Percentiles rank a stretch among this genome's conserved stretches.
Conservation (phyloP, 2,888 invertebrate genomes). For the Dynastes tityus region DNA sequence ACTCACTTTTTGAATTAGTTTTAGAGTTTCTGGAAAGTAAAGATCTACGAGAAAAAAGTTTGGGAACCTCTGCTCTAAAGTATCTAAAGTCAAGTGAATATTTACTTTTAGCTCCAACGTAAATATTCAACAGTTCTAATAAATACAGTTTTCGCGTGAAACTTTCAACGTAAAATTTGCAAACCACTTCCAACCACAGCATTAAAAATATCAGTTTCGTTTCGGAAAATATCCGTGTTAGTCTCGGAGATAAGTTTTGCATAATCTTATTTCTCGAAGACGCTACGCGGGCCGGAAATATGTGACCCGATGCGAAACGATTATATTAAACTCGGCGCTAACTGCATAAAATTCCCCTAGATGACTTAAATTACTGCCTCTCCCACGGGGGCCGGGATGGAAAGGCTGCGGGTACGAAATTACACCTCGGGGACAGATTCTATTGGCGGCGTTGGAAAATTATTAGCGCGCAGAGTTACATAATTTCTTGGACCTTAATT, state of each 20-base stretch:
- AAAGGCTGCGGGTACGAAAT: not conserved
- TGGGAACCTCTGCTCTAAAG: not conserved
- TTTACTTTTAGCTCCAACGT: not conserved
- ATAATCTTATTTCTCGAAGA: constrained; percentile 19
- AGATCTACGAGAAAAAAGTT: too few species aligned
- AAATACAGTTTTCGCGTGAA: not conserved
- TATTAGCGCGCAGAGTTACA: constrained; percentile 18
- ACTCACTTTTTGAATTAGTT: too few species aligned
- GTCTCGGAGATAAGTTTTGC: constrained; percentile 3
- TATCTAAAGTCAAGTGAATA: not conserved
- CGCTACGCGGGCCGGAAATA: constrained; percentile 10
- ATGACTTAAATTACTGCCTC: constrained; percentile 48
- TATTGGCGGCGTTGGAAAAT: constrained; percentile 14
- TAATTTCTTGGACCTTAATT: constrained; percentile 24
- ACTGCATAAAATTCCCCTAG: constrained; percentile 49
- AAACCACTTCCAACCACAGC: not conserved
- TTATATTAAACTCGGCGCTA: constrained; percentile 48
- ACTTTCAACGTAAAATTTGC: not conserved
- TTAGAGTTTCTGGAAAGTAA: too few species aligned
- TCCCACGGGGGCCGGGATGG: constrained; percentile 3
- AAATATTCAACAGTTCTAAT: not conserved
- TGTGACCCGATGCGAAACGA: constrained; percentile 31
- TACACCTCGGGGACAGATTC: constrained; percentile 10
- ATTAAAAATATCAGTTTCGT: constrained; percentile 3
- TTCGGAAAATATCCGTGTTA: not conserved